Evolutionary conservation across 2,113 vertebrate genomes (phyloP).

Genomic region (Chitala chitala): DNA sequence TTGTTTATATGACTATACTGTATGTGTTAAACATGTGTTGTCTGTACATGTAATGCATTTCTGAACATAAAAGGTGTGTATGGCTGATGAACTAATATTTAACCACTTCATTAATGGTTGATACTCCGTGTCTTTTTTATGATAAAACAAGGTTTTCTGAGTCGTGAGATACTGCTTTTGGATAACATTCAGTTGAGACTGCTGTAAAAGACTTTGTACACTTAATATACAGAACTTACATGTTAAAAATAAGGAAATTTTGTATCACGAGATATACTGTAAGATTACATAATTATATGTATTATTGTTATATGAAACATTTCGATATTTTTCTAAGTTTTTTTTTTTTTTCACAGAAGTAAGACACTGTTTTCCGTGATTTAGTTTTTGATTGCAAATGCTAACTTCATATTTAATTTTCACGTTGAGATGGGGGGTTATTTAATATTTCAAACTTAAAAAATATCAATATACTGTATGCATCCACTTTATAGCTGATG

Average conservation of each 20-base stretch:
- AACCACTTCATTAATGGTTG: slow-evolving; percentile 19
- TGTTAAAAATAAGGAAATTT: slow-evolving; percentile 13
- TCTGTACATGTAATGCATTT: slow-evolving; percentile 18
- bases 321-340: slow-evolving; percentile 26
- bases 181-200: slow-evolving; percentile 14
- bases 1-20: slow-evolving; percentile 22
- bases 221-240: slow-evolving; percentile 15
- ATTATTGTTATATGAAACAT: slow-evolving; percentile 22
- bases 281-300: slow-evolving; percentile 13
- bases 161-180: slow-evolving; percentile 5
- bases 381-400: slow-evolving; percentile 10
- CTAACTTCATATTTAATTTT: neutral
- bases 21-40: slow-evolving; percentile 10
- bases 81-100: neutral
- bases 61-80: too few species aligned
- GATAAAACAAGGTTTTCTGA: slow-evolving; percentile 15
- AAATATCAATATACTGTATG: neutral
- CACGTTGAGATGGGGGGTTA: neutral
- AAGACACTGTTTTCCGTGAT: slow-evolving; percentile 4
- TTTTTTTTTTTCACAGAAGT: neutral
- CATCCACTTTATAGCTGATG: slow-evolving; percentile 1
- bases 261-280: slow-evolving; percentile 20
- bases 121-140: slow-evolving; percentile 14
- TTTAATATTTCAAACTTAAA: neutral
- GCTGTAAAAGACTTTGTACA: slow-evolving; percentile 23